Base-by-base conservation (phyloP, 2,888 invertebrate species). In the Rutpela maculata region DNA sequence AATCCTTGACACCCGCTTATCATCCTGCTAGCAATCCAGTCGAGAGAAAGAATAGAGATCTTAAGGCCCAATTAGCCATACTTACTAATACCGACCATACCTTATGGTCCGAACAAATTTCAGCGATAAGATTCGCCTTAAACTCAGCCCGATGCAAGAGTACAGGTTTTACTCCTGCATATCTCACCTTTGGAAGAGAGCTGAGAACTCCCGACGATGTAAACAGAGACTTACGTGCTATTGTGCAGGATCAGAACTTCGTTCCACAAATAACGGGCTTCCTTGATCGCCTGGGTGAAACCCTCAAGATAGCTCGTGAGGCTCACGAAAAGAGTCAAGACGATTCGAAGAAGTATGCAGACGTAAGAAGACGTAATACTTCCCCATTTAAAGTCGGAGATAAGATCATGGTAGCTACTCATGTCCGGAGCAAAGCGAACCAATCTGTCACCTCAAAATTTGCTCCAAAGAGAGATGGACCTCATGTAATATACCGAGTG, bases 401-500 rank as follows among this genome's bases (percentile, higher is more conserved):
- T 43, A 55, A 65, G 18, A 70, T 79, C 11, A 38, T 69, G 15
- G 74, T 76, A 7, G 66, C 65, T 1, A 68, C 38, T 4, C 74
- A 78, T 68, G 38, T 60, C 18, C 38, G 63, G 10, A 76, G 76
- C 38, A 76, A 72, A 17, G 18, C 68, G 9, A 73, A 63, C 19
- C 35, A 26, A 6, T 57, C 15, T 1, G 67, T 38, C 43, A 72
- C 76, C 3, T 31, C 72, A 3, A 76, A 76, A 35, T 35, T 78
- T 7, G 74, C 73, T 18, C 76, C 78, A 38, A 65, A 62, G 26
- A 65, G 62, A 35, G 76, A 73, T 72, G 72, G 76, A 43, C 76
- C 78, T 26, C 67, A 76, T 57, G 57, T 43, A 19, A 68, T 78
- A 66, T 10, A 7, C 43, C 17, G 19, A 43, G 50, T 66, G 5